Evolutionary conservation across 2,797 vertebrate genomes (phyloP).

Genomic region (Carduelis carduelis): DNA sequence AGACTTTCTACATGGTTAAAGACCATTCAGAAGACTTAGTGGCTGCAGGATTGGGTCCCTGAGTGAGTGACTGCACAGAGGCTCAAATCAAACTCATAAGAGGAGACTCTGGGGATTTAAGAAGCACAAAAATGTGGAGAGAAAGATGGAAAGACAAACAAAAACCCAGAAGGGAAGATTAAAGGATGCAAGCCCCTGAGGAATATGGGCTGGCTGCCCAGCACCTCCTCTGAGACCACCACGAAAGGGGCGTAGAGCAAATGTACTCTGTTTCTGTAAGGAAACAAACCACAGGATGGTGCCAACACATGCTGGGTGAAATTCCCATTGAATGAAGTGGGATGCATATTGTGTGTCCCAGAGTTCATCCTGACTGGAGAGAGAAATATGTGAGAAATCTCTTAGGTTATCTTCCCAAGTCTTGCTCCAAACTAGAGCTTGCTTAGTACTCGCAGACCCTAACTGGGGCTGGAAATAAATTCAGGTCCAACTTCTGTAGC

Average conservation of each 20-base stretch:
- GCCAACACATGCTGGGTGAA: conserved; percentile 15
- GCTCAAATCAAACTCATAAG: not conserved
- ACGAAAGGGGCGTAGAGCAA: not conserved
- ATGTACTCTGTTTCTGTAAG: not conserved
- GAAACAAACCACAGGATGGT: not conserved
- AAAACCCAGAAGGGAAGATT: not conserved
- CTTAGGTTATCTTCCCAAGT: conserved; percentile 36
- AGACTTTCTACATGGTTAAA: not conserved
- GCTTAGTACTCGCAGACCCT: not conserved
- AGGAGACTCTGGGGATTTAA: not conserved
- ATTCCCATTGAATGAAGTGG: conserved; percentile 33
- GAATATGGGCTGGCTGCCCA: conserved; percentile 43
- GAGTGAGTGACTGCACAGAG: not conserved
- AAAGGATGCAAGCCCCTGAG: conserved; percentile 6
- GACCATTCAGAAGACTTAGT: not conserved
- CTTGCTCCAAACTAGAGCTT: not conserved
- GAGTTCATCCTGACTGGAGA: conserved; percentile 6
- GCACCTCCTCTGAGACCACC: conserved; percentile 38
- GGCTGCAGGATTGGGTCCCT: not conserved
- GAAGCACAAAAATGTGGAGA: conserved; percentile 9
- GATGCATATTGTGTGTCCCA: not conserved
- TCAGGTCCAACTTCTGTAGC: not conserved
- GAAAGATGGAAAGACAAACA: conserved; percentile 52
- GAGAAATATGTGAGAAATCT: conserved; percentile 29
- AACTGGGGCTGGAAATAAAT: not conserved